A percentile compares a stretch with the other conserved stretches of the same genome.
Conservation (phyloP, 2,113 vertebrate species). For the Cephalopholis sonnerati region DNA sequence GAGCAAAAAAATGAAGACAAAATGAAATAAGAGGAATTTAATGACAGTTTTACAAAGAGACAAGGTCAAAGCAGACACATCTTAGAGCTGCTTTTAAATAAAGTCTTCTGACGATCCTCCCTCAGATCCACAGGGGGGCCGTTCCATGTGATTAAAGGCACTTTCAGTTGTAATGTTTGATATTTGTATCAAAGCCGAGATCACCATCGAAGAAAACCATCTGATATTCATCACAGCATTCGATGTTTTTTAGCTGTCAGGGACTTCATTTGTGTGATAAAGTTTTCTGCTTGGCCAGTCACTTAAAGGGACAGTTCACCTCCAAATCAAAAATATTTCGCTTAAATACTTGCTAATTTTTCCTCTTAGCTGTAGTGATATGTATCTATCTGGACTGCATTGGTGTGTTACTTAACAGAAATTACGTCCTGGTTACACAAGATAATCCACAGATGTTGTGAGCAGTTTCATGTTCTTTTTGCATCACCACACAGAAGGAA, state of each 20-base stretch:
- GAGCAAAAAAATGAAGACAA: not conserved
- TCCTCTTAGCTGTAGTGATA: too few relatives aligned
- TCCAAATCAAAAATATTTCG: too few relatives aligned
- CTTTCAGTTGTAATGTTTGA: slow-evolving; percentile 16
- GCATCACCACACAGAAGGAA: too few relatives aligned
- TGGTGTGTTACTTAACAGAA: too few relatives aligned
- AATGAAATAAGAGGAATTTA: slow-evolving; percentile 4
- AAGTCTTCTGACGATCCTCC: not conserved
- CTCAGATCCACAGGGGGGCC: not conserved
- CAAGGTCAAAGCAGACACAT: slow-evolving; percentile 11
- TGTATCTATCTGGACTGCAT: too few relatives aligned
- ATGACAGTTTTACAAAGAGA: not conserved
- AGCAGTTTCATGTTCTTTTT: too few relatives aligned
- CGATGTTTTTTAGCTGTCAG: not conserved
- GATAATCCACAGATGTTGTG: too few relatives aligned
- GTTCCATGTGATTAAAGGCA: slow-evolving; percentile 23
- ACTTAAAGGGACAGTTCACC: not conserved
- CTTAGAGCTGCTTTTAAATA: slow-evolving; percentile 14
- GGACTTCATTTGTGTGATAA: slow-evolving; percentile 12
- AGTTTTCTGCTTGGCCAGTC: slow-evolving; percentile 2
- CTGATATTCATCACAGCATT: slow-evolving; percentile 18
- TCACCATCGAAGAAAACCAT: slow-evolving; percentile 1
- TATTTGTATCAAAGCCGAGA: slow-evolving; percentile 37
- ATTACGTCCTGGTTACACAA: too few relatives aligned
- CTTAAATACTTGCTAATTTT: too few relatives aligned